A percentile compares a stretch with the other conserved stretches of the same genome.
phyloP scores from a whole-genome alignment of 2,888 invertebrate genomes.

The Eledone cirrhosa region DNA sequence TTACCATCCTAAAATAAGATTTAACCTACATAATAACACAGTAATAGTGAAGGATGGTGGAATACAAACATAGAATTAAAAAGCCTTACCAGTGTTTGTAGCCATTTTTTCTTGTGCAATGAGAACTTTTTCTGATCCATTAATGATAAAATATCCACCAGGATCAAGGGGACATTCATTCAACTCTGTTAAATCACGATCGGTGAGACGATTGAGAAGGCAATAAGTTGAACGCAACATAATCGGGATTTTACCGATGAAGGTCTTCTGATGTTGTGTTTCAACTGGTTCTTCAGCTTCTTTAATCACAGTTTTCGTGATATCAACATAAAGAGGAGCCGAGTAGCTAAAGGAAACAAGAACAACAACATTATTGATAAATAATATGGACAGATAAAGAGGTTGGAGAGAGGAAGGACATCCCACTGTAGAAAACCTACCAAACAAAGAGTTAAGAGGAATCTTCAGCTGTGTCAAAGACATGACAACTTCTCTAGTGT shows the following conservation, averaged over 20 bases:
- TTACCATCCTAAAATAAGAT: no score
- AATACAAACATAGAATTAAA: no score
- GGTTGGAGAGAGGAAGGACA: no score
- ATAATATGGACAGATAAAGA: no score
- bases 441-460: no score
- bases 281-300: slow-evolving; percentile 86
- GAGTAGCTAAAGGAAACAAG: slow-evolving; percentile 75
- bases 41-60: no score
- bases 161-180: slow-evolving; percentile 99
- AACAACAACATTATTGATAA: not conserved
- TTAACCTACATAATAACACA: no score
- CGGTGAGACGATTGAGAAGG: slow-evolving; percentile 89
- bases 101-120: slow-evolving; percentile 99
- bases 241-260: slow-evolving; percentile 93
- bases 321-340: slow-evolving; percentile 98
- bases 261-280: slow-evolving; percentile 77
- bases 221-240: slow-evolving; percentile 99
- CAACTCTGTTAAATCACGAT: slow-evolving; percentile 98
- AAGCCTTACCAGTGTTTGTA: slow-evolving; percentile 80
- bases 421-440: no score
- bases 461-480: no score
- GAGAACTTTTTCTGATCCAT: slow-evolving; percentile 97
- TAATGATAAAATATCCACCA: slow-evolving; percentile 99
- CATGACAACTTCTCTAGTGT: no score
- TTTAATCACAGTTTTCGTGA: slow-evolving; percentile 92